phyloP scores from a whole-genome alignment of 2,888 invertebrate species.

The Parnassius orleans region DNA sequence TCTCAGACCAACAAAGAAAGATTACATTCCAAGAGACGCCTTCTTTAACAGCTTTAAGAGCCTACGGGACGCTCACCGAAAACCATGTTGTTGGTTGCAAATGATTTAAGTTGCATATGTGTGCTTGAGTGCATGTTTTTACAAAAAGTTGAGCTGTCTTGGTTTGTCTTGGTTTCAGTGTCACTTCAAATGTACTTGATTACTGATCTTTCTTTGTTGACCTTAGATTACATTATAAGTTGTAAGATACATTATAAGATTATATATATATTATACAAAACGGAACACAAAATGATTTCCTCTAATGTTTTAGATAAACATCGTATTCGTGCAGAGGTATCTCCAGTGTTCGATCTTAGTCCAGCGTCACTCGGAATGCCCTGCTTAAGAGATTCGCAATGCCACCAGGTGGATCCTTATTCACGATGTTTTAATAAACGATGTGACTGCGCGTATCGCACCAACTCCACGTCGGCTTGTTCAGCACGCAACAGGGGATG shows the following conservation, averaged over 20 bases:
- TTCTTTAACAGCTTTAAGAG: no score
- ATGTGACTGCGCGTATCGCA: slow-evolving; percentile 87
- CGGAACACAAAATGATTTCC: not conserved
- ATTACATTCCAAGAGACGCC: no score
- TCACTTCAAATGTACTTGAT: no score
- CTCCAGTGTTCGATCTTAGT: slow-evolving; percentile 65
- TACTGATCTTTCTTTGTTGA: no score
- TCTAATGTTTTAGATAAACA: slow-evolving; percentile 58
- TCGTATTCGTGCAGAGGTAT: slow-evolving; percentile 58
- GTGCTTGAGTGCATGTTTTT: no score
- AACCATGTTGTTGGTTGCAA: no score
- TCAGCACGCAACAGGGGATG: slow-evolving; percentile 89
- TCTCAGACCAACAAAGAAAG: no score
- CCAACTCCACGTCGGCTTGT: slow-evolving; percentile 83
- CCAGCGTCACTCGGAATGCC: slow-evolving; percentile 88
- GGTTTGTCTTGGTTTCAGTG: no score
- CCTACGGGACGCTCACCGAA: no score
- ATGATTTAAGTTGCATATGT: no score
- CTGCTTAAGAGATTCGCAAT: slow-evolving; percentile 89
- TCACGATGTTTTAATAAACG: slow-evolving; percentile 87
- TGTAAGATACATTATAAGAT: not conserved
- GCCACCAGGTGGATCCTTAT: slow-evolving; percentile 88
- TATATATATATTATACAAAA: not conserved
- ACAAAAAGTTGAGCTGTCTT: no score
- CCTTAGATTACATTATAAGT: no score